These are phyloP conservation scores for Nyctereutes procyonoides DNA, from an alignment of 2,113 vertebrate species.

Conservation along the genomic window DNA sequence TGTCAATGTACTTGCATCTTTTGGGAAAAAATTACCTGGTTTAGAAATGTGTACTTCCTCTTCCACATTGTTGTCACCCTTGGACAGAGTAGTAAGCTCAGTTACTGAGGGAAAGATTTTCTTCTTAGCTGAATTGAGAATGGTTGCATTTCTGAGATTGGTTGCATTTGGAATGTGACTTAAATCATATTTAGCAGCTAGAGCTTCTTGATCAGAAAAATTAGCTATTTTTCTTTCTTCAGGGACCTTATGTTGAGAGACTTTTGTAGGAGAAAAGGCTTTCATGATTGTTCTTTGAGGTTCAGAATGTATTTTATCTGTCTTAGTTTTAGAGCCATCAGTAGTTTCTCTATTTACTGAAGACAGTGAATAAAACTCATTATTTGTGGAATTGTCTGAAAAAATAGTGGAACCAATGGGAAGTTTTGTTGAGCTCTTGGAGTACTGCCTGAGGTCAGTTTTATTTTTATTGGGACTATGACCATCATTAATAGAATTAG, in stretches of 20 bases:
- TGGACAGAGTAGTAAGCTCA: background rate
- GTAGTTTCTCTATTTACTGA: background rate
- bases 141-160: background rate
- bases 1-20: background rate
- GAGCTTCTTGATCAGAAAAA: constrained; percentile 4
- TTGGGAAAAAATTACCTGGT: background rate
- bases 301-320: constrained; percentile 20
- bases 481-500: background rate
- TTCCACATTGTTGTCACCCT: background rate
- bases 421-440: background rate
- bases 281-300: constrained; percentile 20
- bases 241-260: background rate
- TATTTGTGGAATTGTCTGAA: background rate
- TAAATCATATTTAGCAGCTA: background rate
- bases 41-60: constrained; percentile 5
- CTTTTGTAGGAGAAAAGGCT: background rate
- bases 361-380: background rate
- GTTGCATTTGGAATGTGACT: background rate
- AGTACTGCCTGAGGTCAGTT: background rate
- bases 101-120: background rate
- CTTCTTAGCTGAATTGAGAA: background rate
- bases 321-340: background rate
- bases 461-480: background rate
- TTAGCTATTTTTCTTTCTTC: background rate
- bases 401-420: background rate